Percentiles rank a stretch among this genome's conserved stretches.
phyloP scores from a whole-genome alignment of 2,113 vertebrate genomes.

The Acrocephalus arundinaceus region DNA sequence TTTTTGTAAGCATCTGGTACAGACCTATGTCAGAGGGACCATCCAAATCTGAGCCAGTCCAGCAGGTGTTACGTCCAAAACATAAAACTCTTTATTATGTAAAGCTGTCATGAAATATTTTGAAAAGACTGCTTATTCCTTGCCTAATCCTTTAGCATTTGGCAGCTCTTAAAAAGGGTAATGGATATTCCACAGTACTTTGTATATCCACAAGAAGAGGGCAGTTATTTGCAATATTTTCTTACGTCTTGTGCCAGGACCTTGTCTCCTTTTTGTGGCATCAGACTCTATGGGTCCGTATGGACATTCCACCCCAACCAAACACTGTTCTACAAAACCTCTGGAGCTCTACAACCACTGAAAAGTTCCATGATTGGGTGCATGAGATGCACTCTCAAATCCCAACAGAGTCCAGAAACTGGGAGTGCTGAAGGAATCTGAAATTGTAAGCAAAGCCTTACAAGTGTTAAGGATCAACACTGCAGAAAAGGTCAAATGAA shows the following conservation, averaged over 20 bases:
- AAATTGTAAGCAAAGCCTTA: neutral
- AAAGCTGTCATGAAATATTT: conserved; percentile 37
- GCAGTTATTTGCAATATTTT: neutral
- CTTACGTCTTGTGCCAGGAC: neutral
- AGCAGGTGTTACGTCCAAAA: conserved; percentile 43
- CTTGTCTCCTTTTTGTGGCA: neutral
- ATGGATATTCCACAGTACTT: neutral
- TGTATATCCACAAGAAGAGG: neutral
- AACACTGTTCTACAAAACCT: neutral
- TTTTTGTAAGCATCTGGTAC: neutral
- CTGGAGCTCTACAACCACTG: neutral
- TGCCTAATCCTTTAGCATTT: neutral
- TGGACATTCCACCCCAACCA: neutral
- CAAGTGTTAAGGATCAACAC: accelerated
- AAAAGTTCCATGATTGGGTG: neutral
- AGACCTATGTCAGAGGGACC: neutral
- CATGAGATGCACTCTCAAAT: neutral
- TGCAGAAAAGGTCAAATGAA: neutral
- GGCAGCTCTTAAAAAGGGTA: neutral
- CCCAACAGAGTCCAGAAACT: neutral
- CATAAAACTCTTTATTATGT: conserved; percentile 5
- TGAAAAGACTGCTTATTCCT: conserved; percentile 15
- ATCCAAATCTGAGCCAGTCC: neutral
- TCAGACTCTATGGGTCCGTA: neutral
- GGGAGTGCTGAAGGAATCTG: neutral